Percentiles rank a stretch among this genome's conserved stretches.
Conservation (phyloP, 2,888 invertebrate genomes). For the Glaucopsyche alexis region DNA sequence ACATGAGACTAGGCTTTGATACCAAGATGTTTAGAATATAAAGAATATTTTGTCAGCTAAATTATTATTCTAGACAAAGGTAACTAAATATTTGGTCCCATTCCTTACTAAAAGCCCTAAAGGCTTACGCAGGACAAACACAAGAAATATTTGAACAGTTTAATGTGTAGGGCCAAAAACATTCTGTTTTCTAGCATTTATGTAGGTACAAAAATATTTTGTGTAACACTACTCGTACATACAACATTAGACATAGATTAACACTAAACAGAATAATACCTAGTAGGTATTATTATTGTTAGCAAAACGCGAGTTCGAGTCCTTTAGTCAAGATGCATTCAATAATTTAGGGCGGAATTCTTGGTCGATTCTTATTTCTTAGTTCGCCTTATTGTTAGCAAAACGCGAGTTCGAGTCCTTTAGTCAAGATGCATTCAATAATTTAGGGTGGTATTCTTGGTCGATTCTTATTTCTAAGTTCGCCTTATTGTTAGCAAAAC, state of each 20-base stretch:
- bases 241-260: background rate
- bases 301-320: too few relatives aligned
- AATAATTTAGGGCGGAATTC: too few relatives aligned
- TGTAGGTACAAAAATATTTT: background rate
- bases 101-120: conserved; percentile 27
- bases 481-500: too few relatives aligned
- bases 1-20: too few relatives aligned
- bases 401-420: too few relatives aligned
- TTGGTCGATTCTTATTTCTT: too few relatives aligned
- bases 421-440: too few relatives aligned
- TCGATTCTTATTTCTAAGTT: too few relatives aligned
- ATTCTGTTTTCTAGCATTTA: background rate
- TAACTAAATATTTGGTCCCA: conserved; percentile 29
- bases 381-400: too few relatives aligned
- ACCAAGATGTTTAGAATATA: background rate
- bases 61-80: conserved; percentile 28
- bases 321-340: too few relatives aligned
- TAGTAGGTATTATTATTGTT: background rate
- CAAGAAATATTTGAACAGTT: conserved; percentile 21
- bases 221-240: background rate
- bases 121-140: conserved; percentile 24
- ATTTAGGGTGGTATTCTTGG: too few relatives aligned
- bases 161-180: conserved; percentile 8
- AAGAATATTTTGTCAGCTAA: conserved; percentile 14
- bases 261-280: background rate